Base-by-base conservation (phyloP, 2,888 invertebrate species). In the Nasonia oneida region DNA sequence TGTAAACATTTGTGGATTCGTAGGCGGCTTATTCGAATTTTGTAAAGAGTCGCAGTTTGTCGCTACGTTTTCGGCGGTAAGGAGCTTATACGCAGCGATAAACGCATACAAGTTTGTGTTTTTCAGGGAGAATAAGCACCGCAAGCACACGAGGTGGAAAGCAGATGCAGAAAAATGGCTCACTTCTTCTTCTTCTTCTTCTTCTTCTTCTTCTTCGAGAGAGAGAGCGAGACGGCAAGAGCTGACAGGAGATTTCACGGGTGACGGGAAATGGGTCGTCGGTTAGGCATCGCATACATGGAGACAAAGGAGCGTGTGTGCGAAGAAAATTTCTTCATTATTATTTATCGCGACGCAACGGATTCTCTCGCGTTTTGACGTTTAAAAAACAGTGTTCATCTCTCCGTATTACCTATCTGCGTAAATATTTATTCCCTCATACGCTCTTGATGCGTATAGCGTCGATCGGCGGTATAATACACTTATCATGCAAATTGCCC, bases 181-280 rank as follows among this genome's bases (percentile, higher is more conserved):
- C 39, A n/a, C 39, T 61, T 37, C 8, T n/a, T 39, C 23, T 23
- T 23, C 23, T 23, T 23, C 23, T 23, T 23, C 23, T 23, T 23
- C 23, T 23, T 23, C 23, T 23, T 23, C 23, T 23, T 23, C 23
- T 23, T 23, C 23, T 23, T 23, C 23, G 23, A 39, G 71, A 39
- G 39, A 71, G 18, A 71, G 82, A 23, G 23, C 23, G 1, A 23
- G 23, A 23, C 23, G 23, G 23, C 23, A 1, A 23, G 23, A 23
- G 23, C 37, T 84, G 84, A 84, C 84, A 84, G 80, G 29, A 80
- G 84, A 84, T 84, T 84, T 84, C 80, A 84, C 75, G 75, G 70
- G 67, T 47, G 75, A 67, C 75, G 47, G 71, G 57, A 83, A 78
- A 83, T 83, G 61, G 73, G 85, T 75, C 73, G 50, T 74, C 29